Base-by-base conservation (phyloP, 2,113 vertebrate genomes). In the Takifugu bimaculatus region DNA sequence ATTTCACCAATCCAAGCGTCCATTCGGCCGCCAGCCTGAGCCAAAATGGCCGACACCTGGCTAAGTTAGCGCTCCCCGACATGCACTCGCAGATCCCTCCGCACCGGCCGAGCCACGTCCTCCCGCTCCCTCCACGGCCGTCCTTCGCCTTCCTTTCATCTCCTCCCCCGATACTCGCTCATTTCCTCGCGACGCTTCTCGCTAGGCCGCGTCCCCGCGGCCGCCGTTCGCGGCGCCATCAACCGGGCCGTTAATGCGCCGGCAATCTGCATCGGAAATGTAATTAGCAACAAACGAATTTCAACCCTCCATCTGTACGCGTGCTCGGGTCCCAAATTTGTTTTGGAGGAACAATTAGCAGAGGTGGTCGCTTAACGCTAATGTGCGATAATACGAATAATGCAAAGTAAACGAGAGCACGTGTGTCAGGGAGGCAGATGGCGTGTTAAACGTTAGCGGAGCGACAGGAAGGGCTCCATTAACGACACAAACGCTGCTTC, bases 251-350 rank as follows among this genome's bases (percentile, higher is more conserved):
- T 87, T 88, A 87, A 90, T 86, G 77, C 57, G 78, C 75, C 67
- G 70, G 79, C 83, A 88, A 90, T 88, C 85, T 87, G 86, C 88
- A 91, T 88, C 86, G 78, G 84, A 91, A 89, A 90, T 88, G 84
- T 85, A 89, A 88, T 89, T 91, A 89, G 76, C 78, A 68, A 64
- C 60, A 87, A 90, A 89, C 89, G 89, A 87, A 91, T 90, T 90
- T 80, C 75, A 77, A 72, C 74, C 80, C 80, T 84, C 89, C 89
- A 88, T 91, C 87, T 90, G 87, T 85, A 86, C 80, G 45, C 84
- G 87, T 86, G 82, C 81, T 85, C 82, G 85, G 80, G 65, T 78
- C 81, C 84, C 72, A 87, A 84, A 89, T 91, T 88, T 88, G 86
- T 83, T 86, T 81, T 74, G 65, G 75, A 80, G 81, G 77, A 84